Conservation (phyloP, 2,113 vertebrate species). For the Gymnarchus niloticus region DNA sequence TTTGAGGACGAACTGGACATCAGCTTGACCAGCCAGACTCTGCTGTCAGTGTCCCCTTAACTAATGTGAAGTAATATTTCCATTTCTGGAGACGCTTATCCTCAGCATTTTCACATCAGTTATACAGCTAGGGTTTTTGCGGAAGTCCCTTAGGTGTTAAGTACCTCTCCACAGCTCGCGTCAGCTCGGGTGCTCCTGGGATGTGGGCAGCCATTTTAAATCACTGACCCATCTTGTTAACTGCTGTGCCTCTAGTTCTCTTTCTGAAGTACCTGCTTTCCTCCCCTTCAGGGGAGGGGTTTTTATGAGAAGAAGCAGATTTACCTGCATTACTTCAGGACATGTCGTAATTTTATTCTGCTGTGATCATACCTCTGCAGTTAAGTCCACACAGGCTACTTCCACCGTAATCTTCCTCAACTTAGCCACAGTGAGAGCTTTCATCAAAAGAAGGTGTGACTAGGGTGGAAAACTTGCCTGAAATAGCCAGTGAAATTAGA, state of each 20-base stretch:
- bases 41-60: constrained; percentile 52
- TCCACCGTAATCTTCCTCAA: too few species aligned
- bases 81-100: not conserved
- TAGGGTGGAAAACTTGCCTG: not conserved
- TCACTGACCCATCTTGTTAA: not conserved
- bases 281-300: not conserved
- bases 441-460: too few species aligned
- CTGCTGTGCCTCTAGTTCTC: not conserved
- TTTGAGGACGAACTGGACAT: constrained; percentile 56
- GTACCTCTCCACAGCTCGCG: not conserved
- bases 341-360: not conserved
- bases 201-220: not conserved
- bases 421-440: too few species aligned
- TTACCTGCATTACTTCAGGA: not conserved
- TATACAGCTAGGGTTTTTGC: not conserved
- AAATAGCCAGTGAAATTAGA: not conserved
- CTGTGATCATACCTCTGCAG: not conserved
- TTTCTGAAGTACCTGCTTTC: not conserved
- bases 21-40: constrained; percentile 61
- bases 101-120: not conserved
- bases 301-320: not conserved
- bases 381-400: not conserved
- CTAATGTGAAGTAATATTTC: not conserved
- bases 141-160: not conserved
- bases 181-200: not conserved